Base-by-base conservation (phyloP, 2,888 invertebrate genomes). In the Junonia oenone region DNA sequence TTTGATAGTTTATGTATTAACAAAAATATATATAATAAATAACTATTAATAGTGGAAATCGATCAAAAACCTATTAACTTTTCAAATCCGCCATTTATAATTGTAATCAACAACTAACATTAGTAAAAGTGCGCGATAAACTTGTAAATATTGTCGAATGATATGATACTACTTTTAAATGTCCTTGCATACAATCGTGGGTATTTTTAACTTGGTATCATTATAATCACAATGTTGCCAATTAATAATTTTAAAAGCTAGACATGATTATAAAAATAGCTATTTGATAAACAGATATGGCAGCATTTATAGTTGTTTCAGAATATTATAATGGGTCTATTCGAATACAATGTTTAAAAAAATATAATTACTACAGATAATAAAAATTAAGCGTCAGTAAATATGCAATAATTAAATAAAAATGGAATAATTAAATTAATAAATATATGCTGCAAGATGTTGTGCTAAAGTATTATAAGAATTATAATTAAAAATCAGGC, bases 31-130 rank as follows among this genome's bases (percentile, higher is more conserved):
- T 26, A 26, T 5, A 26, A 5, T 5, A 26, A 29, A 1, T 3
- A 29, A 29, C 8, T 13, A 43, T 13, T 9, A 26, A 6, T 14
- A 43, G 22, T 26, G 43, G 22, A 43, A 13, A 43, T 13, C 13
- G 3, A 43, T 6, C 13, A n/a, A 6, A 29, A 15, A 6, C 5
- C 26, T 29, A 43, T 3, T n/a, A 15, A 26, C 22, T 26, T 26
- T 43, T 26, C 43, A 11, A 26, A 26, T 6, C 43, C 13, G 8
- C 26, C 22, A 43, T 43, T 26, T 14, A 38, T 14, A n/a, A 46
- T 46, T 31, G 58, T 63, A 51, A 52, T 48, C 54, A 56, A 59
- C 45, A 53, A 48, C 54, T 58, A 60, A 68, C 64, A 59, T 64
- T 58, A 65, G 60, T 43, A 63, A 65, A 65, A 58, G 61, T 29